Percentiles rank a stretch among this genome's conserved stretches.
Conservation (phyloP, 2,888 invertebrate species). For the Polia nebulosa region DNA sequence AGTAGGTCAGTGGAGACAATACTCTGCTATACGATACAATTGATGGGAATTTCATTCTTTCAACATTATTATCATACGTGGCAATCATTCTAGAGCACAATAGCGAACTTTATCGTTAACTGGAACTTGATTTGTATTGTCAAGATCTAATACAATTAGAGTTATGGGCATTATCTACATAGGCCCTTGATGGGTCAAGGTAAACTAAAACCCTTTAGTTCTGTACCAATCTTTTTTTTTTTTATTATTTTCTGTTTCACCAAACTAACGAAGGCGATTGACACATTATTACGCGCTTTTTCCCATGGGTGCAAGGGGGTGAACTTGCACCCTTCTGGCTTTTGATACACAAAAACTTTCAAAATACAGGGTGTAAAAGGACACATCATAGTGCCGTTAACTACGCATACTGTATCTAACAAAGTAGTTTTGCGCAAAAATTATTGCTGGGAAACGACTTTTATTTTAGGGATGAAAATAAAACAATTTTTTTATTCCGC, state of each 20-base stretch:
- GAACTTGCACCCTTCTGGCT: too few species aligned
- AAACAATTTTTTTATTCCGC: too few species aligned
- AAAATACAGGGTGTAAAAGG: too few species aligned
- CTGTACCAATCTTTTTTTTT: background rate
- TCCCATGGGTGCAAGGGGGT: too few species aligned
- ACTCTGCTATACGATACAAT: conserved; percentile 1
- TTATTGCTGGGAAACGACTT: too few species aligned
- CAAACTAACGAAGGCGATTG: background rate
- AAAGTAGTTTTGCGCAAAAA: too few species aligned
- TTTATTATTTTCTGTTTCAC: background rate
- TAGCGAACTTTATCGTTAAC: background rate
- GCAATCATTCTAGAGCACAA: conserved; percentile 13
- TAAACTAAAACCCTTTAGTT: conserved; percentile 1
- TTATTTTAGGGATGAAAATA: too few species aligned
- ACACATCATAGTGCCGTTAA: too few species aligned
- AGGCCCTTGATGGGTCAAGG: background rate
- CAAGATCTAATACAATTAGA: background rate
- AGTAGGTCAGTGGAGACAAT: conserved; percentile 23
- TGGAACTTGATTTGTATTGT: background rate
- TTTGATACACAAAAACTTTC: too few species aligned
- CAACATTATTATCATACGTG: background rate
- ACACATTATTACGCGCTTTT: background rate
- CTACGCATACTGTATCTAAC: too few species aligned
- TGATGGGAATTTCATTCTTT: conserved; percentile 28
- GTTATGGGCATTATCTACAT: background rate